These are phyloP conservation scores for Pyrrhia umbra DNA, from an alignment of 2,888 invertebrate species.

Conservation along the genomic window DNA sequence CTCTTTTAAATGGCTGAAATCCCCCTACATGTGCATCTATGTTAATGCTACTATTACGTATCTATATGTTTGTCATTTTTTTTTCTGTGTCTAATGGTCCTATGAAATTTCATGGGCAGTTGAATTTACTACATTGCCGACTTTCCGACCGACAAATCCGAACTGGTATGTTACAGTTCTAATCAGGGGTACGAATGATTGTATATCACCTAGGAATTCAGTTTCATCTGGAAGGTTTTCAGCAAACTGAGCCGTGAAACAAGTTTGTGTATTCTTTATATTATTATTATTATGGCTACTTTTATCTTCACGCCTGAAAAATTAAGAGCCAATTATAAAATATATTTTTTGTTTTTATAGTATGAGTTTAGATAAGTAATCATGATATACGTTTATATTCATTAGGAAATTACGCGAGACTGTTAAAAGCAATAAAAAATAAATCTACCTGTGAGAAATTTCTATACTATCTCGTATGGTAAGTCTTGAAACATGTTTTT, in stretches of 20 bases:
- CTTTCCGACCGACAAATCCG: too few relatives aligned
- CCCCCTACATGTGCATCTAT: neutral
- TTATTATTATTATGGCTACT: conserved; percentile 25
- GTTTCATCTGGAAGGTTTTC: conserved; percentile 32
- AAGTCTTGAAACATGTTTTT: conserved; percentile 65
- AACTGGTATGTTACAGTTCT: neutral
- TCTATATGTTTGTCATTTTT: too few relatives aligned
- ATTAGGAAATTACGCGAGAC: neutral
- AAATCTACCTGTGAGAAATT: conserved; percentile 78
- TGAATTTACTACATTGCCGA: neutral
- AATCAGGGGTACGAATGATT: neutral
- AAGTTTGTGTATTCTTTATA: conserved; percentile 51
- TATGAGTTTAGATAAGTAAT: too few relatives aligned
- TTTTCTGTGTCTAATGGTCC: neutral
- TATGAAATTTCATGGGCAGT: neutral
- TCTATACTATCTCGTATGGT: conserved; percentile 81
- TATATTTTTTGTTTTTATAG: too few relatives aligned
- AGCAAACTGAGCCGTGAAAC: conserved; percentile 17
- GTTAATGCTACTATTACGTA: neutral
- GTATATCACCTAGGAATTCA: conserved; percentile 51
- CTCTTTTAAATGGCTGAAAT: too few relatives aligned
- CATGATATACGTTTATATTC: too few relatives aligned
- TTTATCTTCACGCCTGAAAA: conserved; percentile 65
- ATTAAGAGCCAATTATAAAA: neutral
- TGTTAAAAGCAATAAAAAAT: conserved; percentile 58